A percentile compares a stretch with the other conserved stretches of the same genome.
Evolutionary conservation across 1,140 invertebrate genomes (phyloP).

Genomic region (Magallana gigas): DNA sequence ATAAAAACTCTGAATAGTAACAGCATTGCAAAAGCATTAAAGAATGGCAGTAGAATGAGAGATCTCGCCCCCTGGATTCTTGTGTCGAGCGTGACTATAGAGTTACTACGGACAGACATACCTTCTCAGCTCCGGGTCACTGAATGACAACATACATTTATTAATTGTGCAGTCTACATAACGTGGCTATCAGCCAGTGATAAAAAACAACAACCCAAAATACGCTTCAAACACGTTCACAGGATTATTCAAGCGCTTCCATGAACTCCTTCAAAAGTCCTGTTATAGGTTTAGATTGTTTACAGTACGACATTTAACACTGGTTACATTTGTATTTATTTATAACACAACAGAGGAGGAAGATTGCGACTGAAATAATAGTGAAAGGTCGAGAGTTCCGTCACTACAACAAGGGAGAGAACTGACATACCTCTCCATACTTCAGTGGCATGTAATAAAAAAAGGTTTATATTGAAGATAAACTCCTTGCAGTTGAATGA

Average conservation of each 20-base stretch:
- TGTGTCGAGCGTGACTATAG: not conserved
- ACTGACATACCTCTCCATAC: constrained; percentile 5
- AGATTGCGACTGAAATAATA: not conserved
- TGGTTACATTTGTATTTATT: not conserved
- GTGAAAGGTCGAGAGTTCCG: not conserved
- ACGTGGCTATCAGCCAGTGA: not conserved
- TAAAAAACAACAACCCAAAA: too few species aligned
- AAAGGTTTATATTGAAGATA: not conserved
- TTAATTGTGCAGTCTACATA: not conserved
- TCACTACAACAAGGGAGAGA: not conserved
- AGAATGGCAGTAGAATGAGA: not conserved
- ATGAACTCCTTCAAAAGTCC: too few species aligned
- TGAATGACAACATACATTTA: constrained; percentile 20
- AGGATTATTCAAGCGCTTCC: too few species aligned
- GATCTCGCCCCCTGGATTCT: not conserved
- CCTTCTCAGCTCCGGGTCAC: constrained; percentile 24
- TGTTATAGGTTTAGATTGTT: too few species aligned
- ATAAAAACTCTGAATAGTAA: not conserved
- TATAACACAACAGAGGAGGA: not conserved
- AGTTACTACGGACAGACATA: constrained; percentile 22
- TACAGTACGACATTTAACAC: not conserved
- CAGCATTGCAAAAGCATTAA: constrained; percentile 7
- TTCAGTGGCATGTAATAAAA: constrained; percentile 11
- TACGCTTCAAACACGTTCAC: too few species aligned
- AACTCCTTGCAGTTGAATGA: too few species aligned